Percentiles rank a stretch among this genome's conserved stretches.
Conservation (phyloP, 2,888 invertebrate species). For the Diaphora mendica region DNA sequence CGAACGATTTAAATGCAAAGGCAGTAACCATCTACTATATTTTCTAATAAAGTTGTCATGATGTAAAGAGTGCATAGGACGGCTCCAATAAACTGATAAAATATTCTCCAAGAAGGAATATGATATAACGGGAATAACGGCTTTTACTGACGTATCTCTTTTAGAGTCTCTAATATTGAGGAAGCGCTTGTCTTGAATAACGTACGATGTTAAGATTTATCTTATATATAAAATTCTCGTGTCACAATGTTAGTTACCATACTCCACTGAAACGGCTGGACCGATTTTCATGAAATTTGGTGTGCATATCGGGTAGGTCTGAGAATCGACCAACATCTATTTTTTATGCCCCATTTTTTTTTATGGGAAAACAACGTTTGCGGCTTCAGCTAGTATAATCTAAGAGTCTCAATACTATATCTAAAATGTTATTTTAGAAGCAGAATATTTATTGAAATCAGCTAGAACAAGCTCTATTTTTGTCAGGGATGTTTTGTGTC, state of each 20-base stretch:
- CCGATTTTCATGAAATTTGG: no score
- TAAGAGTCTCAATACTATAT: not conserved
- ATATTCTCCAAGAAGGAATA: slow-evolving; percentile 28
- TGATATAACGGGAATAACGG: slow-evolving; percentile 10
- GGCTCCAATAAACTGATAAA: slow-evolving; percentile 39
- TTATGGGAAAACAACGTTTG: no score
- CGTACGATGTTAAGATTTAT: not conserved
- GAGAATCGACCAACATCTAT: no score
- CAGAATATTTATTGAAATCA: not conserved
- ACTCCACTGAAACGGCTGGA: no score
- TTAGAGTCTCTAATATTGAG: slow-evolving; percentile 18
- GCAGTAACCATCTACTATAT: slow-evolving; percentile 45
- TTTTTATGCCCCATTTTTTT: no score
- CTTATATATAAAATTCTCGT: no score
- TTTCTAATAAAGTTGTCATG: slow-evolving; percentile 54
- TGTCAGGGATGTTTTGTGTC: no score
- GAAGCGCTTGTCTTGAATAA: slow-evolving; percentile 7
- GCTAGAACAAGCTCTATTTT: no score
- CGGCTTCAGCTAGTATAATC: no score
- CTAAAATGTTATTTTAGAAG: not conserved
- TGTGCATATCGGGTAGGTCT: no score
- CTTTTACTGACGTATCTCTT: slow-evolving; percentile 19
- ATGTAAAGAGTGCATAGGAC: slow-evolving; percentile 43
- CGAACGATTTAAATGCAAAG: slow-evolving; percentile 53
- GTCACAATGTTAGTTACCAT: no score